Evolutionary conservation across 2,113 vertebrate species (phyloP), one percentile per base, ranked within the genome.

Genomic region (Megaleporinus macrocephalus): DNA sequence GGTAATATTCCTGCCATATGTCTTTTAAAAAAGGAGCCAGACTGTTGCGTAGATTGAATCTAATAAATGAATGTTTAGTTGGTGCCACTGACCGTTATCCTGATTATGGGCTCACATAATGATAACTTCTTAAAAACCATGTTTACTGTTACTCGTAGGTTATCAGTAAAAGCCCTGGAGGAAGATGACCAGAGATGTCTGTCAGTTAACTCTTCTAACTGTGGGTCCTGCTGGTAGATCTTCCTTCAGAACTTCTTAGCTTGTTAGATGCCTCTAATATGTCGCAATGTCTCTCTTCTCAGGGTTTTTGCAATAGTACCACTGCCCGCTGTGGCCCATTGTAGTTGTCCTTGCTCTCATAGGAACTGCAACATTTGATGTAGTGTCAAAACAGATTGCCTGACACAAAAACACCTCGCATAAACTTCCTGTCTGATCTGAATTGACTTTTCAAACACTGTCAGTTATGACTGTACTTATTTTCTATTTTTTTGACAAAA

Each of bases 251-350:
- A n/a, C 18, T 62, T 75, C 15, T 59, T 26, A 44, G 30, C 36
- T 16, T n/a, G n/a, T n/a, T n/a, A n/a, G n/a, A n/a, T n/a, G n/a
- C n/a, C n/a, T n/a, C n/a, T n/a, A n/a, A n/a, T n/a, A n/a, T n/a
- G n/a, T n/a, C n/a, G n/a, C n/a, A n/a, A n/a, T n/a, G n/a, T 78
- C 30, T 44, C n/a, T 79, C 47, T n/a, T 69, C 78, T 79, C 78
- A 79, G 66, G 68, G 78, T 36, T 79, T 79, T 47, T 72, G 53
- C 18, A 59, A 15, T 14, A 59, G 11, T 33, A 36, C 61, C 26
- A 12, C 49, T 65, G 55, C 3, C 4, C 18, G 59, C 49, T 12
- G 41, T 51, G 75, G 5, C 20, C 44, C 26, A 2, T 1, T 0
- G 4, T 76, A 10, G 41, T 3, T 10, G 65, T 47, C 24, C 44